Conservation (phyloP, 2,113 vertebrate genomes). For the Zeus faber region DNA sequence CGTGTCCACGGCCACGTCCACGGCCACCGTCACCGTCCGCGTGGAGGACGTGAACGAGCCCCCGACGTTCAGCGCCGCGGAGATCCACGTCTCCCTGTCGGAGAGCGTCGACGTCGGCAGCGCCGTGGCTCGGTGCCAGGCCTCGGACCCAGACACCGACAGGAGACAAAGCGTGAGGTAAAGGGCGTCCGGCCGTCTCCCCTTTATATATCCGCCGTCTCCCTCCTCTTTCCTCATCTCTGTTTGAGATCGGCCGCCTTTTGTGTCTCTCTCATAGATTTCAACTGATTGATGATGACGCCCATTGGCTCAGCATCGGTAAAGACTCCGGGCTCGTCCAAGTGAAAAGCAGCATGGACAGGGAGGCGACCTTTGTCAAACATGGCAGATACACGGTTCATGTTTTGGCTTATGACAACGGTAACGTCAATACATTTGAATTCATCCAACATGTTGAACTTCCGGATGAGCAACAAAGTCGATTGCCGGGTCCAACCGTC, state of each 20-base stretch:
- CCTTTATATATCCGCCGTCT: too few species aligned
- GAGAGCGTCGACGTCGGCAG: conserved; percentile 69
- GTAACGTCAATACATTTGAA: conserved; percentile 50
- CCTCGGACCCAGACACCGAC: conserved; percentile 76
- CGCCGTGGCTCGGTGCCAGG: conserved; percentile 68
- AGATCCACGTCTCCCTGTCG: conserved; percentile 32
- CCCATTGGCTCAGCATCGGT: conserved; percentile 76
- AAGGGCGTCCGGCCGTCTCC: too few species aligned
- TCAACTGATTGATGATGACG: conserved; percentile 73
- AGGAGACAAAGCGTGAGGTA: conserved; percentile 77
- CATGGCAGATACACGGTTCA: conserved; percentile 79
- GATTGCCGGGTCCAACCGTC: too few species aligned
- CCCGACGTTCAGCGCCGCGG: conserved; percentile 64
- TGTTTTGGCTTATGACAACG: conserved; percentile 78
- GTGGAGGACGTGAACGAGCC: conserved; percentile 76
- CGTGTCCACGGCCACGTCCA: conserved; percentile 64
- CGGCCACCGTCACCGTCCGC: conserved; percentile 72
- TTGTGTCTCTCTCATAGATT: conserved; percentile 65
- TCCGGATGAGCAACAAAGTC: neutral
- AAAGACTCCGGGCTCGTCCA: conserved; percentile 70
- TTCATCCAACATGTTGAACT: neutral
- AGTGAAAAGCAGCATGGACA: conserved; percentile 74
- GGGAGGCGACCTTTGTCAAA: conserved; percentile 66
- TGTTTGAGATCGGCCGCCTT: too few species aligned
- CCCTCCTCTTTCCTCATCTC: too few species aligned